Evolutionary conservation across 2,888 invertebrate genomes (phyloP), one percentile per base, ranked within the genome.

Genomic region (Nemurella pictetii): DNA sequence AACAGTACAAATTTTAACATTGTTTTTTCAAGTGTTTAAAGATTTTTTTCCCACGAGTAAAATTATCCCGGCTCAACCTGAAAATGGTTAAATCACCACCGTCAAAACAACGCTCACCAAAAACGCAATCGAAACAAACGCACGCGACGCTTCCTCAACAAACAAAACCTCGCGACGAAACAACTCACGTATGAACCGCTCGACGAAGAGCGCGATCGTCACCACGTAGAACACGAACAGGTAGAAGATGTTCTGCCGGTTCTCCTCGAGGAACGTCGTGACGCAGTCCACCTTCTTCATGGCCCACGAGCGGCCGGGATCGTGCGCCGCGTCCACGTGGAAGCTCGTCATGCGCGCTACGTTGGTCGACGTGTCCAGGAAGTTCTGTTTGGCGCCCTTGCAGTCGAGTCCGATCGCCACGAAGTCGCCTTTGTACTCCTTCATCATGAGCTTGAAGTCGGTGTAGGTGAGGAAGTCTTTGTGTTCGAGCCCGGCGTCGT

Each of bases 371-470:
- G 97, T 98, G 88, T 98, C 98, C 87, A 98, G 92, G 90, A 98
- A 98, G 90, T 98, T 98, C 89, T 98, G 98, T 88, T 98, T 98
- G 0, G 97, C 98, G 1, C 98, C 98, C 90, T 98, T 98, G 89
- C 97, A 98, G 89, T 98, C 98, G 86, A 98, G 91, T 0, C 98
- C 98, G 85, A 98, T 98, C 0, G 98, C 98, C 0, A 98, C 97
- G 89, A 98, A 97, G 89, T 98, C 98, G 0, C 97, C 97, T 90
- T 97, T 97, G 90, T 98, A 98, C 89, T 98, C 98, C 89, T 96
- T 97, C 98, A 98, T 98, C 97, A 98, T 97, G 15, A 96, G 91
- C 89, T 98, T 98, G 88, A 98, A 98, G 89, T 98, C 98, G 84
- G 94, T 95, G 89, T 98, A 98, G 0, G 97, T 97, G 9, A 98